Evolutionary conservation across 2,888 invertebrate genomes (phyloP).

Genomic region (Agrochola lychnidis): DNA sequence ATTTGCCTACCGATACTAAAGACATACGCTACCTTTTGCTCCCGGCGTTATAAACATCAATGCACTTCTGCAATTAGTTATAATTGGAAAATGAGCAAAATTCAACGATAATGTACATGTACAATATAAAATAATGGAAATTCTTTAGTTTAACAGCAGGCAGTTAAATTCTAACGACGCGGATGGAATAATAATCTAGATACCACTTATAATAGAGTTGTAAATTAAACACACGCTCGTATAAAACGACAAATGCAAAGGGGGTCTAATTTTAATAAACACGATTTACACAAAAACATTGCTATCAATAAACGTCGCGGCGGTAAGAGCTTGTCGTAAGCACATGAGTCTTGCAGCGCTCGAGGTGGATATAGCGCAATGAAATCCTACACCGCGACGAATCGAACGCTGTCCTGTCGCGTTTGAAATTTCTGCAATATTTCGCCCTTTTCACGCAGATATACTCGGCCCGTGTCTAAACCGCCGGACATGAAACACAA

Average conservation of each 20-base stretch:
- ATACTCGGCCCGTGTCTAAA: constrained; percentile 88
- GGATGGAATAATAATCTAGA: constrained; percentile 70
- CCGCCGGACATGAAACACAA: constrained; percentile 90
- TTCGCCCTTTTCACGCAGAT: constrained; percentile 90
- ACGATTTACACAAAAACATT: constrained; percentile 81
- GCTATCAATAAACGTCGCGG: constrained; percentile 85
- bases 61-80: constrained; percentile 66
- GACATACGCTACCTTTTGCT: constrained; percentile 74
- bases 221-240: constrained; percentile 71
- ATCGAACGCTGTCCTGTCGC: constrained; percentile 90
- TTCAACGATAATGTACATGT: constrained; percentile 44
- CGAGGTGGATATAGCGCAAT: constrained; percentile 85
- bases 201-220: constrained; percentile 68
- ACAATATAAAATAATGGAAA: constrained; percentile 64
- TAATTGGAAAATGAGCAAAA: constrained; percentile 65
- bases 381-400: constrained; percentile 90
- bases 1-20: constrained; percentile 77
- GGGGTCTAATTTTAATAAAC: constrained; percentile 81
- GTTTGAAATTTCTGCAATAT: constrained; percentile 90
- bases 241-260: constrained; percentile 74
- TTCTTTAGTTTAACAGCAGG: constrained; percentile 72
- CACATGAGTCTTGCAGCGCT: constrained; percentile 81
- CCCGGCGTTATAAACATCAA: constrained; percentile 71
- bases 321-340: constrained; percentile 77
- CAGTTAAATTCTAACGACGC: constrained; percentile 75